phyloP scores from a whole-genome alignment of 2,797 vertebrate genomes.

The Glossophaga mutica region DNA sequence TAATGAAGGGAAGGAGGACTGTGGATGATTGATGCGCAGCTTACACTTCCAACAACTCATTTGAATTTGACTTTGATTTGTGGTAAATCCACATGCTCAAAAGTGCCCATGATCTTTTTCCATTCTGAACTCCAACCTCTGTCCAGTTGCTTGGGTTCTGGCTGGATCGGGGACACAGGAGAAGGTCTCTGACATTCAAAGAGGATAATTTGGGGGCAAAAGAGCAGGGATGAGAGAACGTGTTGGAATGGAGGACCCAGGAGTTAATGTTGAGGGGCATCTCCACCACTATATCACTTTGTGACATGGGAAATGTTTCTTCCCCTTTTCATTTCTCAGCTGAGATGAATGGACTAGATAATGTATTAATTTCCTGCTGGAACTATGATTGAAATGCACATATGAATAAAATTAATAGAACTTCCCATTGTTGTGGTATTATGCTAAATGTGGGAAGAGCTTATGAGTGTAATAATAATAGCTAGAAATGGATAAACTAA shows the following conservation, averaged over 20 bases:
- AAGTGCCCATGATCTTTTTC: neutral
- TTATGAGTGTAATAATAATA: neutral
- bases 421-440: neutral
- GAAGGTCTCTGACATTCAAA: neutral
- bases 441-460: neutral
- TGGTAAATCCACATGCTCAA: neutral
- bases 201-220: neutral
- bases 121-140: neutral
- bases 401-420: conserved; percentile 10
- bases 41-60: neutral
- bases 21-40: neutral
- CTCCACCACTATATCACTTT: neutral
- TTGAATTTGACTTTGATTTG: conserved; percentile 2
- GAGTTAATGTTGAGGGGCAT: neutral
- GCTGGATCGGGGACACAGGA: neutral
- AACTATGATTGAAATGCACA: neutral
- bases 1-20: neutral
- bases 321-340: neutral
- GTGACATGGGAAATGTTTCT: neutral
- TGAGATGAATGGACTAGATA: neutral
- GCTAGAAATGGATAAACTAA: neutral
- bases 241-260: neutral
- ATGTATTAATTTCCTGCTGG: neutral
- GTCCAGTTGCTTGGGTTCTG: neutral
- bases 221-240: neutral